Percentiles rank a stretch among this genome's conserved stretches.
Conservation (phyloP, 1,140 invertebrate species). For the Chionoecetes opilio region DNA sequence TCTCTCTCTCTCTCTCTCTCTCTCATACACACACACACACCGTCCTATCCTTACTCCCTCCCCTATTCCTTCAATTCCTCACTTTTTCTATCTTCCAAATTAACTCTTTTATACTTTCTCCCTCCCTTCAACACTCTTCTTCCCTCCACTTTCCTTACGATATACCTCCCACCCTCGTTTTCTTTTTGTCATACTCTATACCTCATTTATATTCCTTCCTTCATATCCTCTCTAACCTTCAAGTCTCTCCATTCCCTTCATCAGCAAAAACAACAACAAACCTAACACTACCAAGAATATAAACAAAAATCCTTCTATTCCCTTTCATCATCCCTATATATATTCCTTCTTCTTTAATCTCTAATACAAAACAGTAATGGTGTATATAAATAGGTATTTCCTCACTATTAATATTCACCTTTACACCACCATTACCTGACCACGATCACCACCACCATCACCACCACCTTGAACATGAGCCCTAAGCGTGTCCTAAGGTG, state of each 20-base stretch:
- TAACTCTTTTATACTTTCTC: too few relatives aligned
- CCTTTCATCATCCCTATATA: background rate
- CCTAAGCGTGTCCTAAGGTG: background rate
- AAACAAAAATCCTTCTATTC: background rate
- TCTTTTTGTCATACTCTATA: background rate
- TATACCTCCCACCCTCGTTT: too few relatives aligned
- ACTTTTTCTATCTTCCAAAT: too few relatives aligned
- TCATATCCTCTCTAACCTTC: too few relatives aligned
- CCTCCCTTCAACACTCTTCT: too few relatives aligned
- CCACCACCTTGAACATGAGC: background rate
- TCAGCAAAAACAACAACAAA: too few relatives aligned
- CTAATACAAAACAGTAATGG: background rate
- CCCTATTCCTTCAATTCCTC: background rate
- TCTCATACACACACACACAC: background rate
- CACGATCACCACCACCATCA: background rate
- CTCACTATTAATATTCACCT: background rate
- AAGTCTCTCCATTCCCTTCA: too few relatives aligned
- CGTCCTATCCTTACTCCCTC: constrained; percentile 15
- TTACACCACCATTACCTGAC: background rate
- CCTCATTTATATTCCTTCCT: background rate
- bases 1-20: constrained; percentile 31
- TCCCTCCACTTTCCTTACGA: too few relatives aligned
- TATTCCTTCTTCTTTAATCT: too few relatives aligned
- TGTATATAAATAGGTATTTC: too few relatives aligned
- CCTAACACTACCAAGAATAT: too few relatives aligned